Conservation (phyloP, 2,113 vertebrate species). For the Tympanuchus pallidicinctus region DNA sequence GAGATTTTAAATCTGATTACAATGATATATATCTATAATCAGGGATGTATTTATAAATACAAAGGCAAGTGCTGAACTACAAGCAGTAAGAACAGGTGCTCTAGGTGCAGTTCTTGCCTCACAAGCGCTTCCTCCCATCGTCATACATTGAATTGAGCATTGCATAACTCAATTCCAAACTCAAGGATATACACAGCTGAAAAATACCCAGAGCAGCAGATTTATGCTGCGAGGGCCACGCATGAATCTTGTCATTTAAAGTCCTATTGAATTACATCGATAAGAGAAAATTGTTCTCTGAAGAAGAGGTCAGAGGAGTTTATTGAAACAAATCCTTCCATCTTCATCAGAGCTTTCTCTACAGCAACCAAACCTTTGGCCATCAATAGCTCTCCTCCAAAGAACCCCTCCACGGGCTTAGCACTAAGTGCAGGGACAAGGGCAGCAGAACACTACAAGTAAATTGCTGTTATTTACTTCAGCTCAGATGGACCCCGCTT, state of each 20-base stretch:
- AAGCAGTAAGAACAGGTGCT: neutral
- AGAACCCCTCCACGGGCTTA: constrained; percentile 17
- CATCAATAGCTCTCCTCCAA: constrained; percentile 17
- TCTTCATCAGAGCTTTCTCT: constrained; percentile 51
- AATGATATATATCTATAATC: neutral
- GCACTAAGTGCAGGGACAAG: neutral
- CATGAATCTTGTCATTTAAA: constrained; percentile 57
- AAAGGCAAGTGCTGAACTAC: neutral
- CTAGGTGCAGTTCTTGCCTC: neutral
- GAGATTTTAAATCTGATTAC: constrained; percentile 7
- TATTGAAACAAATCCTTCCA: constrained; percentile 64
- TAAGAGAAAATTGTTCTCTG: constrained; percentile 51
- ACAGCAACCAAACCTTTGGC: constrained; percentile 17
- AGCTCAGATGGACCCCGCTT: neutral
- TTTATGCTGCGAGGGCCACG: neutral
- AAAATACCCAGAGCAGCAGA: neutral
- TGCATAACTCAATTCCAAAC: constrained; percentile 43
- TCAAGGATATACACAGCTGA: constrained; percentile 48
- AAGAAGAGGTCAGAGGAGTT: constrained; percentile 44
- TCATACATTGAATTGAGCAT: constrained; percentile 8
- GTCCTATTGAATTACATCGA: constrained; percentile 27
- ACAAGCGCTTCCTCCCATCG: neutral
- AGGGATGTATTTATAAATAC: neutral
- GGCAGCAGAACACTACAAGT: constrained; percentile 17
- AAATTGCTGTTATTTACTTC: constrained; percentile 32